A percentile compares a stretch with the other conserved stretches of the same genome.
These are phyloP conservation scores for Coregonus ussuriensis DNA, from an alignment of 2,797 vertebrate genomes.

Conservation along the genomic window DNA sequence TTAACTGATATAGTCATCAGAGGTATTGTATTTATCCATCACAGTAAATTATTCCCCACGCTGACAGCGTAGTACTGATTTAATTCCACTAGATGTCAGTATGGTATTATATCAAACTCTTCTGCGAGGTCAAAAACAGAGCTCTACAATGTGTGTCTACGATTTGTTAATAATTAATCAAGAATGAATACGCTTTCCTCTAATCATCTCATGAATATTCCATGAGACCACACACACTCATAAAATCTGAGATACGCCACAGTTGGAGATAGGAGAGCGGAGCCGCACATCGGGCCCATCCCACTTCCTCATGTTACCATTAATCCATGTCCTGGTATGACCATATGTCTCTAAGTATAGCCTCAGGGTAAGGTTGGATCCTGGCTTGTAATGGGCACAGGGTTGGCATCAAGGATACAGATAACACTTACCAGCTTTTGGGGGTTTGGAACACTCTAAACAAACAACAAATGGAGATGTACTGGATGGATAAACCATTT, in stretches of 20 bases:
- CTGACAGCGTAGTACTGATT: neutral
- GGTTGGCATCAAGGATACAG: neutral
- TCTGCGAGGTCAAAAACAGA: neutral
- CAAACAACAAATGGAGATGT: too few relatives aligned
- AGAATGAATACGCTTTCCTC: slow-evolving; percentile 37
- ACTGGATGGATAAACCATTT: too few relatives aligned
- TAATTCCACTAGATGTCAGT: neutral
- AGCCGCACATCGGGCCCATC: neutral
- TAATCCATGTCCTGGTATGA: neutral
- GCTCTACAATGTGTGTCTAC: slow-evolving; percentile 20
- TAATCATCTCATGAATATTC: slow-evolving; percentile 37
- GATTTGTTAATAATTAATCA: slow-evolving; percentile 51
- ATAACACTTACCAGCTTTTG: neutral
- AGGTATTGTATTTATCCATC: neutral
- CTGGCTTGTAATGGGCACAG: neutral
- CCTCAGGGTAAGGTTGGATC: neutral
- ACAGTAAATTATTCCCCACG: neutral
- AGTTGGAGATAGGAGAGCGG: neutral
- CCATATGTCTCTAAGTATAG: neutral
- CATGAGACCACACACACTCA: neutral
- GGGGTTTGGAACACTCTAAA: too few relatives aligned
- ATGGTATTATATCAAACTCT: neutral
- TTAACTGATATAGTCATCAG: neutral
- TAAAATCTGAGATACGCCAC: neutral
- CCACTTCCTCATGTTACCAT: neutral